Conservation (phyloP, 2,797 vertebrate species). For the Melanogrammus aeglefinus region DNA sequence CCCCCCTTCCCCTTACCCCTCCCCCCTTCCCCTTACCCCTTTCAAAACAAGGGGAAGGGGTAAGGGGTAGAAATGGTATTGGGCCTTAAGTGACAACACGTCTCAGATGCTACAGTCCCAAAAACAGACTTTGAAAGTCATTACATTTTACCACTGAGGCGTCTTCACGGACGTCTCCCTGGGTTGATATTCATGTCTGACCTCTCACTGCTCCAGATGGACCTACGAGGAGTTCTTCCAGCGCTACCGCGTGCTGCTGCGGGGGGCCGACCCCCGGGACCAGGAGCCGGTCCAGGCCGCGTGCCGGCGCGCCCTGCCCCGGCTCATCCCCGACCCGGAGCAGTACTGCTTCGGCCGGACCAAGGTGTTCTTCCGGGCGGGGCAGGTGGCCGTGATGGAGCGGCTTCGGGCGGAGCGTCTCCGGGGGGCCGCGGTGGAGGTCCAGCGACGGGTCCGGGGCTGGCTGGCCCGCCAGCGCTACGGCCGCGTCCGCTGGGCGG, state of each 20-base stretch:
- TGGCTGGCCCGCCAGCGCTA: constrained; percentile 69
- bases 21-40: no score
- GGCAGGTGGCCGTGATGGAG: constrained; percentile 79
- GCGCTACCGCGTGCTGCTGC: constrained; percentile 72
- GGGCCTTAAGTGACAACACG: no score
- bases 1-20: no score
- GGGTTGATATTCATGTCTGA: no score
- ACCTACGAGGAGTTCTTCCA: constrained; percentile 74
- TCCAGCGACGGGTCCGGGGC: constrained; percentile 74
- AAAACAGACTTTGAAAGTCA: no score
- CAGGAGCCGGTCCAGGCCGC: constrained; percentile 52
- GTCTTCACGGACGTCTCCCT: neutral
- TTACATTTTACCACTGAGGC: no score
- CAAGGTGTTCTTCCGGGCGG: constrained; percentile 74
- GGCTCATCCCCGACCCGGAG: constrained; percentile 70
- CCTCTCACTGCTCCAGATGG: constrained; percentile 61
- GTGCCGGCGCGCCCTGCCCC: constrained; percentile 57
- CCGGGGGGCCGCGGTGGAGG: constrained; percentile 61
- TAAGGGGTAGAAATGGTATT: no score
- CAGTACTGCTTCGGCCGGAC: constrained; percentile 76
- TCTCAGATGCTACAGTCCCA: no score
- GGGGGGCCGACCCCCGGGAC: constrained; percentile 22
- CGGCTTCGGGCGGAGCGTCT: constrained; percentile 67
- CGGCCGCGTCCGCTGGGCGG: constrained; percentile 37
- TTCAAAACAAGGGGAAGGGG: no score